A percentile compares a stretch with the other conserved stretches of the same genome.
Conservation (phyloP, 2,113 vertebrate species). For the Cyanoderma ruficeps region DNA sequence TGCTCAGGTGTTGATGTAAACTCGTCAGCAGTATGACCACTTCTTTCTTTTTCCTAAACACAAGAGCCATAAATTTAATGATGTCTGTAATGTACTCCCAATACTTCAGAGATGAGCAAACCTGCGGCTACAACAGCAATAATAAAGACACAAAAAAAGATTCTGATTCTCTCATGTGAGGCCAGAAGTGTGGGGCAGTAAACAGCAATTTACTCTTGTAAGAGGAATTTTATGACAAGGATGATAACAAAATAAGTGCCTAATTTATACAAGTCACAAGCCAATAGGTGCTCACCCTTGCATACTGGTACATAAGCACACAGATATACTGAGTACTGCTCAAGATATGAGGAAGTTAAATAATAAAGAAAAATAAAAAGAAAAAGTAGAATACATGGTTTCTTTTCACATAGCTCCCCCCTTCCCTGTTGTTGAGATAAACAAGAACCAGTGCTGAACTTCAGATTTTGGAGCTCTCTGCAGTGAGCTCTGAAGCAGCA, state of each 20-base stretch:
- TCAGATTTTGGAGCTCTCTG: background rate
- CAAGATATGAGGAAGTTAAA: background rate
- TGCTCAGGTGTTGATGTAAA: conserved; percentile 38
- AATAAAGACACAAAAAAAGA: background rate
- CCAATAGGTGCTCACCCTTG: background rate
- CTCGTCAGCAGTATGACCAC: background rate
- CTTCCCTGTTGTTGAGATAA: background rate
- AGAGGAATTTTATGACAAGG: background rate
- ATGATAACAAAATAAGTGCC: background rate
- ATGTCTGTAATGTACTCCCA: conserved; percentile 31
- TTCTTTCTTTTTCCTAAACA: conserved; percentile 25
- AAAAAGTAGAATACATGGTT: background rate
- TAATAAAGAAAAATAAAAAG: too few relatives aligned
- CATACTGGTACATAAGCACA: background rate
- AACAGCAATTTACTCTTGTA: background rate
- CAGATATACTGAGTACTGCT: background rate
- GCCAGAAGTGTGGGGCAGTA: background rate
- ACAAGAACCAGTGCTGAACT: background rate
- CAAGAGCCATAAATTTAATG: conserved; percentile 63
- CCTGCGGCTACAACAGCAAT: background rate
- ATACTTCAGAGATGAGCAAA: conserved; percentile 44
- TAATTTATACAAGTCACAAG: conserved; percentile 13
- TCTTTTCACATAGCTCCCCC: background rate
- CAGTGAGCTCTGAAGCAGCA: background rate
- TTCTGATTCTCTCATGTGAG: background rate